Evolutionary conservation across 2,888 invertebrate genomes (phyloP), one percentile per base, ranked within the genome.

Genomic region (Steinernema carpocapsae): DNA sequence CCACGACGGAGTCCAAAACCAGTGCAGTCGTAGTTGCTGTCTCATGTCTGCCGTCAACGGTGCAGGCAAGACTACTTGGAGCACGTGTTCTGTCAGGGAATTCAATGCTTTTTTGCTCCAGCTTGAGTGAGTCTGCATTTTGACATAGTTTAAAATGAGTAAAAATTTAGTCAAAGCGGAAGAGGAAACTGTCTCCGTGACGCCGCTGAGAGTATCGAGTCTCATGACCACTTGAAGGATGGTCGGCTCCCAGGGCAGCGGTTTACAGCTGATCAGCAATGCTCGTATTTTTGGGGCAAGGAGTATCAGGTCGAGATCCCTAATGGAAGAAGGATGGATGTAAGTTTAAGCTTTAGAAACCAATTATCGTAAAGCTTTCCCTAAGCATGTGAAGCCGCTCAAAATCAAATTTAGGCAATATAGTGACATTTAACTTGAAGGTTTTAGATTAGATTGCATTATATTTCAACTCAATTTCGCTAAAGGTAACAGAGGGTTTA

Each of bases 41-140:
- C 76, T 87, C 24, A 87, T 87, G 87, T 86, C 86, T 6, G 85
- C 87, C 0, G 86, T 87, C n/a, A 86, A 87, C 72, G 87, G 87
- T 48, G 87, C 87, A 29, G 87, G 87, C 12, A 87, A 87, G 76
- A 87, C 87, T 3, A 86, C 86, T 0, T 87, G 87, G 87, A 83
- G 83, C 12, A 79, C 82, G 32, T 87, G 87, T 73, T 86, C 85
- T 1, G 83, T 83, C 14, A 70, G 86, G 37, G 87, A 87, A 73
- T 85, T 87, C 80, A 86, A 85, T 76, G 85, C 86, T 0, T 87
- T 87, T 72, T 74, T 87, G 26, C 73, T 84, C 17, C 85, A 87
- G 74, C 72, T 87, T 12, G 86, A 86, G 86, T 86, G 19, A 76
- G 85, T 76, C 26, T 22, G 22, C 19, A 29, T n/a, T n/a, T n/a